Evolutionary conservation across 92 coral and sea anemone species (phyloP).

Genomic region (Porites evermanni): DNA sequence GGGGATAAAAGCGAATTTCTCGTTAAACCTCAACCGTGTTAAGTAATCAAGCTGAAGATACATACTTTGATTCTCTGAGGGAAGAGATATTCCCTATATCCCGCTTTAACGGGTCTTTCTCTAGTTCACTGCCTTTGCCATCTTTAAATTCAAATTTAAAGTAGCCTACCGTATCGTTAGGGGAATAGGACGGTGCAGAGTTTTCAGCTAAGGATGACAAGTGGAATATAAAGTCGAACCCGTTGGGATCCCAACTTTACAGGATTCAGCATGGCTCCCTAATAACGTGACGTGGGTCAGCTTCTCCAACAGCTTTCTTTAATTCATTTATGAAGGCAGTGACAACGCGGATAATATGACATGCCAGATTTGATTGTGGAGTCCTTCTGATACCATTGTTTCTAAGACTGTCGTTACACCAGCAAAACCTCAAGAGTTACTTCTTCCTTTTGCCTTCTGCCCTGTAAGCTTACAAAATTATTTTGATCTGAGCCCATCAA

Average conservation of each 20-base stretch:
- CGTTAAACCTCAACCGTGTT: slow-evolving; percentile 30
- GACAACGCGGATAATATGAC: slow-evolving; percentile 10
- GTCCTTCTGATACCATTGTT: slow-evolving; percentile 39
- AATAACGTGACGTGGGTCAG: slow-evolving; percentile 42
- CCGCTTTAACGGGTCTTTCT: slow-evolving; percentile 34
- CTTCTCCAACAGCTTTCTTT: slow-evolving; percentile 38
- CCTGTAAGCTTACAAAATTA: no score
- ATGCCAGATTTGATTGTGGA: slow-evolving; percentile 30
- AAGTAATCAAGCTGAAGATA: slow-evolving; percentile 46
- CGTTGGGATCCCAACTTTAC: slow-evolving; percentile 50
- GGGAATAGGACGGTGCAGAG: slow-evolving; percentile 18
- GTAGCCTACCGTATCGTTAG: slow-evolving; percentile 39
- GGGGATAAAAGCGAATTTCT: slow-evolving; percentile 38
- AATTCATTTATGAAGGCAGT: slow-evolving; percentile 26
- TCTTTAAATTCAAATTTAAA: slow-evolving; percentile 23
- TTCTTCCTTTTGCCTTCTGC: no score
- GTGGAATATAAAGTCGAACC: slow-evolving; percentile 48
- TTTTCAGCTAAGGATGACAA: slow-evolving; percentile 41
- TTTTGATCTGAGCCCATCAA: no score
- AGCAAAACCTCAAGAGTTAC: no score
- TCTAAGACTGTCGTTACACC: slow-evolving; percentile 25
- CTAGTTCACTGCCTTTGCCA: slow-evolving; percentile 8
- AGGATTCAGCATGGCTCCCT: slow-evolving; percentile 41
- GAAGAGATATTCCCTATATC: slow-evolving; percentile 27
- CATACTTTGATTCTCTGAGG: slow-evolving; percentile 52